Percentiles rank a stretch among this genome's conserved stretches.
These are phyloP conservation scores for Anthopleura sola DNA, from an alignment of 64 coral and sea anemone genomes.

Conservation along the genomic window DNA sequence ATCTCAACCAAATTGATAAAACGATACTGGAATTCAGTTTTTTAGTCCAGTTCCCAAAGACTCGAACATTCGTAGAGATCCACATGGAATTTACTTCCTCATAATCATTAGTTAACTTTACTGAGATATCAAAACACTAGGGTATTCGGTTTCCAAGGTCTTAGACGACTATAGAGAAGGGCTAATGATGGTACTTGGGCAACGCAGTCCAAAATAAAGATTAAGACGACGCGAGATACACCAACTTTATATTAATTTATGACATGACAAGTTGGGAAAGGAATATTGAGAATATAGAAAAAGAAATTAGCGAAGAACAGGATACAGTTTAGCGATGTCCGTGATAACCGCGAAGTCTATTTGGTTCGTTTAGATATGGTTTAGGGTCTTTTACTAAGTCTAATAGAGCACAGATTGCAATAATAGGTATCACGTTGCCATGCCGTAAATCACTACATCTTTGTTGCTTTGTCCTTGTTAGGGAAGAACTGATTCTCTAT, in stretches of 20 bases:
- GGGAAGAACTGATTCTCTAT: neutral
- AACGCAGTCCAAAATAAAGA: neutral
- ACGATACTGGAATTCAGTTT: no score
- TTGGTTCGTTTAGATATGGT: slow-evolving; percentile 19
- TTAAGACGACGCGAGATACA: neutral
- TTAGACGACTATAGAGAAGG: neutral
- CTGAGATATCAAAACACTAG: neutral
- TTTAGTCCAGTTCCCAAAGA: neutral
- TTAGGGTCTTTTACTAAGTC: neutral
- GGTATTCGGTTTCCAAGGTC: neutral
- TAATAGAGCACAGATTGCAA: slow-evolving; percentile 7
- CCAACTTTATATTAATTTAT: neutral
- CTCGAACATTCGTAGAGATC: neutral
- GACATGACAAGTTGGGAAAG: slow-evolving; percentile 2
- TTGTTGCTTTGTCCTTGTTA: neutral
- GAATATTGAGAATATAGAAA: neutral
- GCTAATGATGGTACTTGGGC: neutral
- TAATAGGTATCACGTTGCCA: slow-evolving; percentile 19
- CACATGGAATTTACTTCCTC: neutral
- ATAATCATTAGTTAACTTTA: neutral
- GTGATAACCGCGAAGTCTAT: slow-evolving; percentile 2
- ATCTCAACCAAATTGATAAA: neutral
- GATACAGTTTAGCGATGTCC: slow-evolving; percentile 7
- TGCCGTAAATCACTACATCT: neutral
- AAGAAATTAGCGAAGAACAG: slow-evolving; percentile 5